These are phyloP conservation scores for Protaetia brevitarsis DNA, from an alignment of 1,140 invertebrate genomes.

Conservation along the genomic window DNA sequence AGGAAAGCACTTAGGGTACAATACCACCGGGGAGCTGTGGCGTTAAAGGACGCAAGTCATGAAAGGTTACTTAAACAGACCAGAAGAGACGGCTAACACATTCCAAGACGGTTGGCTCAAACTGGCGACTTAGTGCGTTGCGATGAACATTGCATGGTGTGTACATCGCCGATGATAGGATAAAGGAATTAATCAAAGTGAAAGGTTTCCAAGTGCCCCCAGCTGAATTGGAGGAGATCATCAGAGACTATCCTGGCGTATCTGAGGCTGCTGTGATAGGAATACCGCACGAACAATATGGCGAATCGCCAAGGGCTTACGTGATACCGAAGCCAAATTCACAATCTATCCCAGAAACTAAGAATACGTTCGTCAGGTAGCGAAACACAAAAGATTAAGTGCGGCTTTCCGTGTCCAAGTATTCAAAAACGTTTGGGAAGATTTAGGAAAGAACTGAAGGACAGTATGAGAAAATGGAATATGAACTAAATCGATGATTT, in stretches of 20 bases:
- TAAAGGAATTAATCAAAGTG: conserved; percentile 85
- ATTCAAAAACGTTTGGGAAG: conserved; percentile 69
- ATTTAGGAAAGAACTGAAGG: conserved; percentile 49
- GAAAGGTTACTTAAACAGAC: conserved; percentile 72
- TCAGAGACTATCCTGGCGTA: conserved; percentile 72
- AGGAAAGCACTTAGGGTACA: conserved; percentile 52
- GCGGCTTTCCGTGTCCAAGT: conserved; percentile 50
- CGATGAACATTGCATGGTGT: conserved; percentile 61
- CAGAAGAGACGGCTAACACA: conserved; percentile 61
- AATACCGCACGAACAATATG: conserved; percentile 69
- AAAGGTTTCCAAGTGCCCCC: conserved; percentile 81
- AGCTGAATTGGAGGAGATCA: conserved; percentile 80
- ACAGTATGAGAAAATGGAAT: background rate
- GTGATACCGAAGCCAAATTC: conserved; percentile 53
- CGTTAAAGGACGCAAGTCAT: conserved; percentile 67
- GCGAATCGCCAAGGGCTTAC: conserved; percentile 71
- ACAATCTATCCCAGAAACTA: conserved; percentile 42
- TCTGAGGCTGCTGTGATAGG: conserved; percentile 82
- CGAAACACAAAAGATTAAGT: conserved; percentile 47
- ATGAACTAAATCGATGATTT: too few species aligned
- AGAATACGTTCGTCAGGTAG: conserved; percentile 43
- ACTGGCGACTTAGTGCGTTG: conserved; percentile 73
- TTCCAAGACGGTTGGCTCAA: conserved; percentile 70
- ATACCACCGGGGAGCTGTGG: conserved; percentile 62
- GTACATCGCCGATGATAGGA: conserved; percentile 69